Percentiles rank a stretch among this genome's conserved stretches.
Evolutionary conservation across 2,888 invertebrate species (phyloP).

Genomic region (Spilosoma lubricipeda): DNA sequence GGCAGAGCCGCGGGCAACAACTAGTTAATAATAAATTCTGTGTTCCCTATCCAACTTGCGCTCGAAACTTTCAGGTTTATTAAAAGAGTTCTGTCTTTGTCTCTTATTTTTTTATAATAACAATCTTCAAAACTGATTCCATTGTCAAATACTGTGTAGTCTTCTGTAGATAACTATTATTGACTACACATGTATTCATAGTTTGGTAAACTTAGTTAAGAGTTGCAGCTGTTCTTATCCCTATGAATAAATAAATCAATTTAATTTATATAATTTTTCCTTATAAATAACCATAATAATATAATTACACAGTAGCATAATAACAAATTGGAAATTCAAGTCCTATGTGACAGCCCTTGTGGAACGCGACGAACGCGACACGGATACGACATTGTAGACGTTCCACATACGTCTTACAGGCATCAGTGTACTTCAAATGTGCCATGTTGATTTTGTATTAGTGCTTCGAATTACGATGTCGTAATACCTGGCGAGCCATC

Average conservation of each 20-base stretch:
- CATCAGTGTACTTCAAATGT: slow-evolving; percentile 28
- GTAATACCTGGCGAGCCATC: slow-evolving; percentile 15
- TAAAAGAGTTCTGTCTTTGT: neutral
- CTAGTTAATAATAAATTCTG: neutral
- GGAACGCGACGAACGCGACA: slow-evolving; percentile 33
- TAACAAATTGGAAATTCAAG: neutral
- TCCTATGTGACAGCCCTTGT: slow-evolving; percentile 9
- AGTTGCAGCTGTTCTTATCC: too few species aligned
- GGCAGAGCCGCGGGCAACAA: too few species aligned
- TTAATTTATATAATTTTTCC: too few species aligned
- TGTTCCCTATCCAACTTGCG: neutral
- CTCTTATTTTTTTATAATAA: neutral
- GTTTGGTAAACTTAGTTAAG: too few species aligned
- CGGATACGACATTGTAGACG: slow-evolving; percentile 33
- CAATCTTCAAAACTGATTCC: too few species aligned
- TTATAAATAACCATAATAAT: neutral
- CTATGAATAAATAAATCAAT: too few species aligned
- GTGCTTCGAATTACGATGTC: slow-evolving; percentile 29
- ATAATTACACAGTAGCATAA: neutral
- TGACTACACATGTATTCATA: too few species aligned
- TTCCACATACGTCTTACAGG: slow-evolving; percentile 54
- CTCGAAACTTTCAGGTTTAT: neutral
- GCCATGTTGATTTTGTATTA: slow-evolving; percentile 69
- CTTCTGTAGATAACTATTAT: too few species aligned
- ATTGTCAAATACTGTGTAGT: too few species aligned